A percentile compares a stretch with the other conserved stretches of the same genome.
Evolutionary conservation across 2,888 invertebrate species (phyloP).

Genomic region (Carpatolechia fugitivella): DNA sequence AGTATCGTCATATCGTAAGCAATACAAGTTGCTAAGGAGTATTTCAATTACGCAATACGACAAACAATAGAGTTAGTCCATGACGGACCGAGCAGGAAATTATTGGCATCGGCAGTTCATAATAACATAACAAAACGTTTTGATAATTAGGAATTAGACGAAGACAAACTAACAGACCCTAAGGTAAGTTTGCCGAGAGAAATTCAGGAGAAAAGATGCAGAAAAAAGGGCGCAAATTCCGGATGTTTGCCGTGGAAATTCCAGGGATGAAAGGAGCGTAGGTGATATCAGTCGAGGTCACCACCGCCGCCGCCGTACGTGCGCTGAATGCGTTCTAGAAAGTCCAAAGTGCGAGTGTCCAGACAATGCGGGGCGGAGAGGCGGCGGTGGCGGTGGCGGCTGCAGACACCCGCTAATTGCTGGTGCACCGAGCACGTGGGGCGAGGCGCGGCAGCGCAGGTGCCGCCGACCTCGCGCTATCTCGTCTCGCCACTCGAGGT

Average conservation of each 20-base stretch:
- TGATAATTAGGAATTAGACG: not conserved
- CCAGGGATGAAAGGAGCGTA: not conserved
- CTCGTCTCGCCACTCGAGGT: conserved; percentile 73
- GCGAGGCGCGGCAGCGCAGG: conserved; percentile 54
- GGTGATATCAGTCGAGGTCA: conserved; percentile 4
- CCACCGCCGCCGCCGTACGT: conserved; percentile 6
- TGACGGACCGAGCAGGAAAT: conserved; percentile 2
- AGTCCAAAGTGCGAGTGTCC: conserved; percentile 20
- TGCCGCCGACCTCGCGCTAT: conserved; percentile 75
- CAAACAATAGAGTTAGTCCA: conserved; percentile 13
- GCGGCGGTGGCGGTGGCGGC: conserved; percentile 23
- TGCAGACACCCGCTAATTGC: conserved; percentile 37
- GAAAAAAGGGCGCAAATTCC: not conserved
- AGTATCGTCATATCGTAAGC: conserved; percentile 1
- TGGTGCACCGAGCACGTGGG: conserved; percentile 57
- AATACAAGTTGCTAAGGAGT: conserved; percentile 8
- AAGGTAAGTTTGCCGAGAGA: not conserved
- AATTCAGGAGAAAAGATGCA: not conserved
- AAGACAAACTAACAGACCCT: not conserved
- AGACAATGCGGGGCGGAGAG: conserved; percentile 22
- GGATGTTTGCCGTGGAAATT: not conserved
- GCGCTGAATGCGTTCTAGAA: conserved; percentile 22
- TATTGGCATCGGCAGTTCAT: not conserved
- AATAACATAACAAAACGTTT: not conserved
- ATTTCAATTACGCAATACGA: conserved; percentile 11